A percentile compares a stretch with the other conserved stretches of the same genome.
phyloP scores from a whole-genome alignment of 2,113 vertebrate genomes.

The Cygnus atratus region DNA sequence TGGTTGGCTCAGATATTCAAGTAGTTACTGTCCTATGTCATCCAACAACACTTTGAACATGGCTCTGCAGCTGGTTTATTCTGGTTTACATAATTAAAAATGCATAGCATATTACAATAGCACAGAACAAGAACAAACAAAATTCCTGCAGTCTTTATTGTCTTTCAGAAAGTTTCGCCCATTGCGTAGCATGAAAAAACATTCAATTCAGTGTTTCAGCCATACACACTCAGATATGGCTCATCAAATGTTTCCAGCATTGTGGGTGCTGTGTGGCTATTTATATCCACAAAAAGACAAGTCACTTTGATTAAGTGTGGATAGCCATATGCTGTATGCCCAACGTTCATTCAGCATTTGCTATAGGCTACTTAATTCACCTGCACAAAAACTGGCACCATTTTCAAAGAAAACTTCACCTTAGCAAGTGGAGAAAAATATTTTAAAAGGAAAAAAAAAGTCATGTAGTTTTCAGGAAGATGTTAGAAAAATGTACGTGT shows the following conservation, averaged over 20 bases:
- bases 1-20: not conserved
- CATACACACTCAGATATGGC: not conserved
- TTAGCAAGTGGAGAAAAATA: not conserved
- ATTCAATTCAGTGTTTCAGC: not conserved
- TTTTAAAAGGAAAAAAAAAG: not conserved
- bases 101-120: not conserved
- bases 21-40: not conserved
- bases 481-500: not conserved
- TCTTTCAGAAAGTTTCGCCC: not conserved
- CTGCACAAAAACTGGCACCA: not conserved
- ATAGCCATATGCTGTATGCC: not conserved
- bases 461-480: not conserved
- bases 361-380: not conserved
- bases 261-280: not conserved
- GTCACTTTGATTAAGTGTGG: not conserved
- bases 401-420: not conserved
- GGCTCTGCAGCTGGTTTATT: not conserved
- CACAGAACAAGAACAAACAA: not conserved
- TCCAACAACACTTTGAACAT: not conserved
- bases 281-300: not conserved
- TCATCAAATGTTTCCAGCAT: not conserved
- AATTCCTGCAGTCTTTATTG: not conserved
- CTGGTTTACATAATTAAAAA: not conserved
- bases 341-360: not conserved
- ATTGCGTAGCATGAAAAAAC: not conserved